A percentile compares a stretch with the other conserved stretches of the same genome.
Conservation (phyloP, 2,888 invertebrate genomes). For the Drosophila formosana region DNA sequence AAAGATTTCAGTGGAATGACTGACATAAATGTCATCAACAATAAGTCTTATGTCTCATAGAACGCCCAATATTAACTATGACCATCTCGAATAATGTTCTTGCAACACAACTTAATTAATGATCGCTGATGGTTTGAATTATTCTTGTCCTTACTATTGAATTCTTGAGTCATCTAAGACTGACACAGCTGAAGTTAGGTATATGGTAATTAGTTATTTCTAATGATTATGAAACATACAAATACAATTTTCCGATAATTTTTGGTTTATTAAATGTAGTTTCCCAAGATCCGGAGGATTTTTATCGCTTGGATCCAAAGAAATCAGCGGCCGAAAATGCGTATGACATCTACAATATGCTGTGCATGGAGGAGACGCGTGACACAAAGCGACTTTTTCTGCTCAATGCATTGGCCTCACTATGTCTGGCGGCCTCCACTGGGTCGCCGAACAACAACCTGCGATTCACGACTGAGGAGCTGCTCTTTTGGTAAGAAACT, state of each 20-base stretch:
- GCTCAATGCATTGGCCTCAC: conserved; percentile 94
- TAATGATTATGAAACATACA: too few species aligned
- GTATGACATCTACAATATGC: conserved; percentile 88
- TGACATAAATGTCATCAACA: too few species aligned
- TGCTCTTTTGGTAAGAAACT: conserved; percentile 89
- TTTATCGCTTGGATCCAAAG: conserved; percentile 87
- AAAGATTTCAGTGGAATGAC: too few species aligned
- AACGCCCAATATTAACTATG: too few species aligned
- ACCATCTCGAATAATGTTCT: too few species aligned
- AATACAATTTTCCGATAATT: not conserved
- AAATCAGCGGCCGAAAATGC: conserved; percentile 88
- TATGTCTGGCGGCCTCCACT: conserved; percentile 84
- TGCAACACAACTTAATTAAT: too few species aligned
- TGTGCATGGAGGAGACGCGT: conserved; percentile 87
- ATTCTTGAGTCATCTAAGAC: too few species aligned
- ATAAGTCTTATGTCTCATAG: too few species aligned
- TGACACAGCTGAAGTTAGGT: too few species aligned
- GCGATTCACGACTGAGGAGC: conserved; percentile 92
- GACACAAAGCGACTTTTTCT: conserved; percentile 93
- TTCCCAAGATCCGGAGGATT: conserved; percentile 87
- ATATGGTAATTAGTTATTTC: too few species aligned
- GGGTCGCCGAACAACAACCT: conserved; percentile 83
- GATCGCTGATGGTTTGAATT: too few species aligned
- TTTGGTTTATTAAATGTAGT: conserved; percentile 45
- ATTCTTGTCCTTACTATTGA: too few species aligned